Evolutionary conservation across 2,797 vertebrate species (phyloP), one percentile per base, ranked within the genome.

Genomic region (Loris lydekkerianus): DNA sequence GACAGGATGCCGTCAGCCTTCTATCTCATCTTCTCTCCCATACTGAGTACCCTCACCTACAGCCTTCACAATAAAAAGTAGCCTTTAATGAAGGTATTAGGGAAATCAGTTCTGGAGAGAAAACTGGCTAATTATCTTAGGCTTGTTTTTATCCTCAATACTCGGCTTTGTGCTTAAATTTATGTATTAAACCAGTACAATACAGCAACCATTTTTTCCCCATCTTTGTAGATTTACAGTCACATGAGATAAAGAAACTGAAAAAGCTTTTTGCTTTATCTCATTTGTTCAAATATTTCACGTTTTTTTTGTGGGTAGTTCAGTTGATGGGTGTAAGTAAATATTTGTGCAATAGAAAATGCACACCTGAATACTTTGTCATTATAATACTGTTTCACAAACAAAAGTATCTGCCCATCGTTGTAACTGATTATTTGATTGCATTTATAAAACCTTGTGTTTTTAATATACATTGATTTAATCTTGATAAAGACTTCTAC

Each of bases 21-120:
- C 80, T 96, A 95, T 3, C 92, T 93, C 5, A 95, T 96, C 40
- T 80, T 97, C 65, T 94, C 95, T 0, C 97, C 92, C 31, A 60
- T 96, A 94, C 65, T 97, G 61, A 97, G 96, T 4, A 95, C 95
- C 13, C 78, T 97, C 2, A 96, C 97, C 81, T 97, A 97, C 20
- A 96, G 95, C 78, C 75, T 97, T 11, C 23, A 58, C 10, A 96
- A 97, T 58, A 94, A 61, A 94, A 97, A 13, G 93, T 96, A 4
- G 8, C 53, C 20, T 1, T 40, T 92, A 25, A 15, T 10, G 34
- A 95, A 90, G 40, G 7, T 92, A 2, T 11, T 95, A 5, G 20
- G 46, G 13, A 75, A 46, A 27, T 7, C 83, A 83, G 10, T 27
- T 11, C 31, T 80, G 34, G 10, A 85, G 27, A 91, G 7, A 10